Evolutionary conservation across 2,888 invertebrate genomes (phyloP), one percentile per base, ranked within the genome.

Genomic region (Eilema caniola): DNA sequence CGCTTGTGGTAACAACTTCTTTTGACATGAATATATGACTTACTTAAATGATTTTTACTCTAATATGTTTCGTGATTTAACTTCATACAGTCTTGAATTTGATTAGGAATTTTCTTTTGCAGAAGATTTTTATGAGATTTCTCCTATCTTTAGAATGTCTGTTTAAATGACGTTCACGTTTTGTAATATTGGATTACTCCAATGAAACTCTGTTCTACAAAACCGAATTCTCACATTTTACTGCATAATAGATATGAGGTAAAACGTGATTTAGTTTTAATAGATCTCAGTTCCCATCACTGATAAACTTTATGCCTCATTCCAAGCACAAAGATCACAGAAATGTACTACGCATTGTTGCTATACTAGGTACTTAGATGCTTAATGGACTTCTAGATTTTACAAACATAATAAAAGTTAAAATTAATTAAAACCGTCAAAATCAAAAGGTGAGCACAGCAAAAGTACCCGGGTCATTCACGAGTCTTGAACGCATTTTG

Each of bases 1-100:
- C 80, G 84, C 84, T 86, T 81, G 83, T 80, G 81, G 84, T 83
- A 84, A 86, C 83, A 84, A 86, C 83, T 86, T 86, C 83, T 81
- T 85, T 82, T 82, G 84, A 78, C 79, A 62, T 47, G 47, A 37
- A 62, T 62, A 62, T 62, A 23, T 11, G 62, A 62, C 79, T 83
- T 47, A 47, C 20, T 47, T 85, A 84, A 85, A 78, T 83, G 79
- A 85, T 82, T 84, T 83, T 76, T 83, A 78, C 79, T 75, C 81
- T 81, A 79, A 76, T 78, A 74, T 75, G 72, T 77, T 74, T 80
- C 24, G 67, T 69, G 75, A 71, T 77, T 77, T 73, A 69, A 72
- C 71, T 79, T 73, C 69, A 70, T 56, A 64, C 31, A 12, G 11
- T 16, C 47, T 14, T 37, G 47, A 1, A 16, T 41, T 0, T 47